phyloP scores from a whole-genome alignment of 2,113 vertebrate genomes.

The Platichthys stellatus region DNA sequence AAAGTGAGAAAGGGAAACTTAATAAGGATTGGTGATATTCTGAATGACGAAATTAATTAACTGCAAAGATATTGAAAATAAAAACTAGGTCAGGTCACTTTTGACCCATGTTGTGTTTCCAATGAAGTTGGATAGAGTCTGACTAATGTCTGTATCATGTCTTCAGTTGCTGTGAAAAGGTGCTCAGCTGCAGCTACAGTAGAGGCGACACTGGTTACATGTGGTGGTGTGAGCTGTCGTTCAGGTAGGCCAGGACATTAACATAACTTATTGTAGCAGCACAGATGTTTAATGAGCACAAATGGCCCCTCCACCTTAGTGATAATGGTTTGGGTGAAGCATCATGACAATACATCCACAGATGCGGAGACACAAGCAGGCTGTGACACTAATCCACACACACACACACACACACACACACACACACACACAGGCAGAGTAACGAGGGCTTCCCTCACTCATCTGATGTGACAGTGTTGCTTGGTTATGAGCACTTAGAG shows the following conservation, averaged over 20 bases:
- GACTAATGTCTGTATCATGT: too few relatives aligned
- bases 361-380: conserved; percentile 6
- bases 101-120: too few relatives aligned
- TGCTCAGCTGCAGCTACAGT: background rate
- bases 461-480: conserved; percentile 66
- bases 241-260: conserved; percentile 24
- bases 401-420: background rate
- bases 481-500: conserved; percentile 67
- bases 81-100: too few relatives aligned
- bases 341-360: conserved; percentile 8
- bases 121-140: too few relatives aligned
- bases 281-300: conserved; percentile 47
- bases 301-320: conserved; percentile 20
- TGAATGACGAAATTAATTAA: too few relatives aligned
- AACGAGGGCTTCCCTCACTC: conserved; percentile 60
- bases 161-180: background rate
- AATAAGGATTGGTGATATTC: too few relatives aligned
- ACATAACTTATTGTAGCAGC: background rate
- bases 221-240: conserved; percentile 3
- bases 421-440: conserved; percentile 44
- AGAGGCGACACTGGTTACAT: background rate
- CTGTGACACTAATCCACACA: background rate
- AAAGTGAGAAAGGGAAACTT: too few relatives aligned
- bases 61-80: too few relatives aligned
- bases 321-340: conserved; percentile 18